A percentile compares a stretch with the other conserved stretches of the same genome.
These are phyloP conservation scores for Podiceps cristatus DNA, from an alignment of 2,113 vertebrate species.

Conservation along the genomic window DNA sequence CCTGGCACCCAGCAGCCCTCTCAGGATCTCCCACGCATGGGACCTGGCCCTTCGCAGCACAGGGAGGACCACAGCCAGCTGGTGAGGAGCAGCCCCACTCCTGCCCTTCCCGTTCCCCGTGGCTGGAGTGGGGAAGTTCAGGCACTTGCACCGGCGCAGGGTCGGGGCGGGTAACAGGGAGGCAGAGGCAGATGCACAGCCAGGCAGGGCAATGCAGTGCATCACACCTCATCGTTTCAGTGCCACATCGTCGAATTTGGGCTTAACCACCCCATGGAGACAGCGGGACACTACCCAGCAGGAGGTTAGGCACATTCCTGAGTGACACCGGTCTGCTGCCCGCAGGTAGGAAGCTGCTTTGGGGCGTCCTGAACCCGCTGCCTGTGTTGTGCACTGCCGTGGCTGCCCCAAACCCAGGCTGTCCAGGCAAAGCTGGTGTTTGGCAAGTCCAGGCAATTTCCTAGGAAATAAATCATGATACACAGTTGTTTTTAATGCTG, in stretches of 20 bases:
- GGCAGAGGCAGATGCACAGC: neutral
- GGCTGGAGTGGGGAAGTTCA: neutral
- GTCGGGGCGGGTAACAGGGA: neutral
- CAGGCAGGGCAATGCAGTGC: neutral
- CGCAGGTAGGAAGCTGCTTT: neutral
- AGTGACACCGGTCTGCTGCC: neutral
- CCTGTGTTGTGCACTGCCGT: neutral
- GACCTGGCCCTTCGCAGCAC: neutral
- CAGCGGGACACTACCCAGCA: neutral
- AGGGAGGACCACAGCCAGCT: accelerated
- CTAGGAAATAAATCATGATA: neutral
- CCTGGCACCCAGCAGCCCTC: neutral
- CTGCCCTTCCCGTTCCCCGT: neutral
- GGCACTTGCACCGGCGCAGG: accelerated
- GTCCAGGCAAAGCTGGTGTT: neutral
- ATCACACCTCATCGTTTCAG: neutral
- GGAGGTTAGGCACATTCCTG: neutral
- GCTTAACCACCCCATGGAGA: neutral
- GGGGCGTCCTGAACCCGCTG: neutral
- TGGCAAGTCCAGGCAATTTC: neutral
- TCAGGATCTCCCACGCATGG: accelerated
- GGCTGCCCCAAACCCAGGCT: neutral
- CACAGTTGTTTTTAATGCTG: neutral
- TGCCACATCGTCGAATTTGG: neutral
- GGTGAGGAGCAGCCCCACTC: neutral